Evolutionary conservation across 2,113 vertebrate genomes (phyloP).

Genomic region (Dendropsophus ebraccatus): DNA sequence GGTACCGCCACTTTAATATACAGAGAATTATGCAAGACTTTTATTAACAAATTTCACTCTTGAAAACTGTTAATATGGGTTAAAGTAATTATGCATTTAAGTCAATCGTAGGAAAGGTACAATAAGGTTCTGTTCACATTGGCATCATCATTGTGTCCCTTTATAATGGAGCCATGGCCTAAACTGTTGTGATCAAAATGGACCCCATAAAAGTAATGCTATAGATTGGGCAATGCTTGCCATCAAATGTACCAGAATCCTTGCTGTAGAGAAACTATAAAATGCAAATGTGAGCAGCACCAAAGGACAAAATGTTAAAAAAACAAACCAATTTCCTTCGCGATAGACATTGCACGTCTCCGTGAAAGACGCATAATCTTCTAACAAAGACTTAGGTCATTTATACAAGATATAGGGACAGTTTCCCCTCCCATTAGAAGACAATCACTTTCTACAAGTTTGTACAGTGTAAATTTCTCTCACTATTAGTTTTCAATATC

Average conservation of each 20-base stretch:
- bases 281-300: neutral
- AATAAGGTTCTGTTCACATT: neutral
- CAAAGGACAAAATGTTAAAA: neutral
- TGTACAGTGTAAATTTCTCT: neutral
- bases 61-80: neutral
- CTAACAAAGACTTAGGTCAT: neutral
- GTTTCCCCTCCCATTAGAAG: neutral
- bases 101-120: neutral
- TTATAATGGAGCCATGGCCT: neutral
- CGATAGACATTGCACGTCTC: neutral
- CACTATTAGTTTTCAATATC: neutral
- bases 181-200: neutral
- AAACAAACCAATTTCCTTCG: neutral
- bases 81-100: neutral
- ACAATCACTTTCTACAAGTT: neutral
- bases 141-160: neutral
- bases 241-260: neutral
- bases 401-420: neutral
- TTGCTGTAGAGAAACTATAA: neutral
- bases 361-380: neutral
- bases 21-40: neutral
- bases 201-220: neutral
- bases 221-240: neutral
- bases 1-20: neutral
- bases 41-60: neutral